phyloP scores from a whole-genome alignment of 2,797 vertebrate genomes.

The Enteromius anoplus region DNA sequence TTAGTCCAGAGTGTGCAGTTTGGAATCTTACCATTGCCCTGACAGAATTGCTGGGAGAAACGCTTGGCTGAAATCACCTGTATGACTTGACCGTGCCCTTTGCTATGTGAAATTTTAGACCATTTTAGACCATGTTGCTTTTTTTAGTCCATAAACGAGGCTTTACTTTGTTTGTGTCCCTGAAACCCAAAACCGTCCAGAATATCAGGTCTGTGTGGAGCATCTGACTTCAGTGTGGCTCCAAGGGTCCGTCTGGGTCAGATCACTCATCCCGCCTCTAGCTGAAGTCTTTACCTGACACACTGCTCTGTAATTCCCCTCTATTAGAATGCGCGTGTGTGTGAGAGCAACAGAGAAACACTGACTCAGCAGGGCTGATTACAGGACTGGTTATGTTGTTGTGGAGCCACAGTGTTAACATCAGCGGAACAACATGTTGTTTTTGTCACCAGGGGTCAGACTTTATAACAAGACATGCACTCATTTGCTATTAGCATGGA shows the following conservation, averaged over 20 bases:
- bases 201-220: not conserved
- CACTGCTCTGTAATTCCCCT: slow-evolving; percentile 40
- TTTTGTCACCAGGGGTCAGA: slow-evolving; percentile 46
- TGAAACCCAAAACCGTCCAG: not conserved
- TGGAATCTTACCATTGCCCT: slow-evolving; percentile 16
- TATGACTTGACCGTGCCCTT: slow-evolving; percentile 30
- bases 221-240: not conserved
- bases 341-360: not conserved
- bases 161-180: slow-evolving; percentile 18
- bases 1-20: not conserved
- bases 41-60: slow-evolving; percentile 30
- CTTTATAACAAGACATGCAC: slow-evolving; percentile 37
- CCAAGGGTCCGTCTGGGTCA: slow-evolving; percentile 14
- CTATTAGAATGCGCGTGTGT: slow-evolving; percentile 23
- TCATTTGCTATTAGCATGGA: slow-evolving; percentile 10
- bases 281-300: slow-evolving; percentile 15
- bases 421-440: slow-evolving; percentile 32
- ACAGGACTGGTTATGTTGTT: slow-evolving; percentile 52
- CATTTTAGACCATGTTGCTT: not conserved
- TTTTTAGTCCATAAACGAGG: not conserved
- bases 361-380: slow-evolving; percentile 54
- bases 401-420: slow-evolving; percentile 42
- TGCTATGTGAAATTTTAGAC: slow-evolving; percentile 36
- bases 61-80: slow-evolving; percentile 21
- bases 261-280: slow-evolving; percentile 13